Evolutionary conservation across 2,888 invertebrate species (phyloP).

Genomic region (Metellina segmentata): DNA sequence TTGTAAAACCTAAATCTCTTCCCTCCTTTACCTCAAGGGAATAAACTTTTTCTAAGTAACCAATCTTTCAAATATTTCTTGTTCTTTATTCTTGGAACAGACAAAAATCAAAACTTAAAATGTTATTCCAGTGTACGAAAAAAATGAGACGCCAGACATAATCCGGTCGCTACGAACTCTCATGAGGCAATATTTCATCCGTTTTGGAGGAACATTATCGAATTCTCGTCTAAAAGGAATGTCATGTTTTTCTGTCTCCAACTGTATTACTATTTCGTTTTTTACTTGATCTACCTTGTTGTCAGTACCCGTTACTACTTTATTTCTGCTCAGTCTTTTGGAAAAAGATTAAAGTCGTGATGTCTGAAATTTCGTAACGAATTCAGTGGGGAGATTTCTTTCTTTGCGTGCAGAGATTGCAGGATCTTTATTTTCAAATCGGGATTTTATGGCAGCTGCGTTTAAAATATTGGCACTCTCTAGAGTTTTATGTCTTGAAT

Average conservation of each 20-base stretch:
- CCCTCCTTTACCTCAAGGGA: no score
- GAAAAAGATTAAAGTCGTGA: slow-evolving; percentile 20
- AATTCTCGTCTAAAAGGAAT: slow-evolving; percentile 38
- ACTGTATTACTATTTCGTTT: background rate
- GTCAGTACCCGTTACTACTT: background rate
- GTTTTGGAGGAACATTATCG: background rate
- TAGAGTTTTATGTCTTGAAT: background rate
- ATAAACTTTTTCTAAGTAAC: no score
- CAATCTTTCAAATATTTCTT: no score
- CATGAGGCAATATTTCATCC: background rate
- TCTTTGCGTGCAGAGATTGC: background rate
- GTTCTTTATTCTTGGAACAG: no score
- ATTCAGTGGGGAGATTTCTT: slow-evolving; percentile 17
- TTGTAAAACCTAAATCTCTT: no score
- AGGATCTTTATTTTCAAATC: slow-evolving; percentile 10
- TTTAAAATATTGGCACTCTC: slow-evolving; percentile 1
- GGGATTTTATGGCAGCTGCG: slow-evolving; percentile 23
- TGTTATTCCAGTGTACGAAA: background rate
- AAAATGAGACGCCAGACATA: background rate
- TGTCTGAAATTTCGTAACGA: slow-evolving; percentile 15
- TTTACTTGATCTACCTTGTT: background rate
- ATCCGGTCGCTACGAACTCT: background rate
- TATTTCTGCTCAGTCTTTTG: background rate
- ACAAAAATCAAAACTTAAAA: no score
- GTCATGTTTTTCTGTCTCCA: slow-evolving; percentile 12